These are phyloP conservation scores for Actenoides lindsayi DNA, from an alignment of 2,113 vertebrate genomes.

Conservation along the genomic window DNA sequence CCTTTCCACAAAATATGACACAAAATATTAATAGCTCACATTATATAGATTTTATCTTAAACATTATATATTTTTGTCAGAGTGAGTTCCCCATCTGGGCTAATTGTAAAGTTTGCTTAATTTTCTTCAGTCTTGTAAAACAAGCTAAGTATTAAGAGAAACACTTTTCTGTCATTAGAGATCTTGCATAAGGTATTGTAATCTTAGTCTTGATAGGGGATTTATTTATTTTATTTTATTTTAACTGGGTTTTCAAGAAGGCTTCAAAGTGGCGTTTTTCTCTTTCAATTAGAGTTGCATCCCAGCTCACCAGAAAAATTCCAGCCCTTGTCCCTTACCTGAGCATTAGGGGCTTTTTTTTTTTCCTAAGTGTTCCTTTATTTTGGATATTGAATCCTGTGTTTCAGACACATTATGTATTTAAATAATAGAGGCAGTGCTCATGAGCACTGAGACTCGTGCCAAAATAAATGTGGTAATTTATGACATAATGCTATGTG, in stretches of 20 bases:
- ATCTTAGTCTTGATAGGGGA: background rate
- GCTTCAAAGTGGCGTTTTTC: background rate
- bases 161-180: background rate
- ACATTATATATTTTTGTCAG: background rate
- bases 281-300: background rate
- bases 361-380: background rate
- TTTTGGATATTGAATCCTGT: background rate
- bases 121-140: background rate
- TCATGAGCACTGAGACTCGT: background rate
- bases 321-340: background rate
- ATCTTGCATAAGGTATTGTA: background rate
- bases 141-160: background rate
- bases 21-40: background rate
- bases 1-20: background rate
- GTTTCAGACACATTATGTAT: background rate
- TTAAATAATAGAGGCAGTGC: background rate
- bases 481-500: constrained; percentile 53
- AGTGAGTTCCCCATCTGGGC: background rate
- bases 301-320: background rate
- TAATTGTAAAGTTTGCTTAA: background rate
- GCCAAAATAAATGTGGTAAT: constrained; percentile 50
- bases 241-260: background rate
- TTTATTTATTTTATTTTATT: background rate
- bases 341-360: background rate
- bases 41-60: background rate